Evolutionary conservation across 2,797 vertebrate species (phyloP).

Genomic region (Cyprinodon diabolis): DNA sequence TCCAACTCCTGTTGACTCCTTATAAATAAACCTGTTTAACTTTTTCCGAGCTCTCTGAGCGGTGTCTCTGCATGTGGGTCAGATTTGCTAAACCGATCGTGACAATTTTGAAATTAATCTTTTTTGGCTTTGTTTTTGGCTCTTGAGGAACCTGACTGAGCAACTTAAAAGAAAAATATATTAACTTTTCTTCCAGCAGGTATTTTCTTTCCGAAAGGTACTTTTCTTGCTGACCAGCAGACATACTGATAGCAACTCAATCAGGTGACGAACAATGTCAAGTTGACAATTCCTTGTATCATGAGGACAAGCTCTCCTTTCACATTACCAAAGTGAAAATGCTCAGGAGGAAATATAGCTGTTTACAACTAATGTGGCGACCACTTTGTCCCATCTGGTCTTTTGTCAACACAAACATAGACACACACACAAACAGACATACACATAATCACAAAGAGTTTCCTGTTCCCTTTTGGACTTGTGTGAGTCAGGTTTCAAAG

Average conservation of each 20-base stretch:
- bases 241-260: slow-evolving; percentile 44
- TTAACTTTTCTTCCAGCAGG: not conserved
- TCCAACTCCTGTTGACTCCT: no score
- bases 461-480: slow-evolving; percentile 19
- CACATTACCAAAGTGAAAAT: slow-evolving; percentile 38
- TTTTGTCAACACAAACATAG: not conserved
- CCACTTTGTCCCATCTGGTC: not conserved
- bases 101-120: no score
- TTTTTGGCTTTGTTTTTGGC: not conserved
- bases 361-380: slow-evolving; percentile 45
- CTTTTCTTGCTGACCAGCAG: slow-evolving; percentile 37
- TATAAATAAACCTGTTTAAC: no score
- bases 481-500: slow-evolving; percentile 33
- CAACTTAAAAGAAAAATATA: not conserved
- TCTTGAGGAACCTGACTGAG: not conserved
- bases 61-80: no score
- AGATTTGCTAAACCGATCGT: no score
- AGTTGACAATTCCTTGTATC: slow-evolving; percentile 3
- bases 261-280: slow-evolving; percentile 42
- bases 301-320: slow-evolving; percentile 15
- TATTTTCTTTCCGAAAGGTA: no score
- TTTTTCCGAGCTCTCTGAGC: no score
- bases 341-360: slow-evolving; percentile 39
- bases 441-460: slow-evolving; percentile 4
- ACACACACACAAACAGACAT: slow-evolving; percentile 4